Conservation (phyloP, 2,888 invertebrate genomes). For the Lamellibrachia columna region DNA sequence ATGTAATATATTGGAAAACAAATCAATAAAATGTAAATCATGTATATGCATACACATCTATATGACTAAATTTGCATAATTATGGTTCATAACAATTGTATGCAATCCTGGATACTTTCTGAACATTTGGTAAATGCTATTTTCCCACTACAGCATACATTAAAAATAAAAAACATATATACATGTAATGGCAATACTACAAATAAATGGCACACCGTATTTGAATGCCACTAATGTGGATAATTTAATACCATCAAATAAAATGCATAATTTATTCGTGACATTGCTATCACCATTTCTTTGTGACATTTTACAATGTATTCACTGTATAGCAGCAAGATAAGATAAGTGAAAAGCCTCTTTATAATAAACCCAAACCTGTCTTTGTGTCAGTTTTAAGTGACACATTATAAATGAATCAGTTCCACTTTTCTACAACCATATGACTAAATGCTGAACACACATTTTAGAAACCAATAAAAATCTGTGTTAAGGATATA, state of each 20-base stretch:
- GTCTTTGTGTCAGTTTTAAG: neutral
- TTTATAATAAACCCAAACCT: neutral
- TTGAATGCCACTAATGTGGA: neutral
- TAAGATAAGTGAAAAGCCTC: neutral
- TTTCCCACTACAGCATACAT: neutral
- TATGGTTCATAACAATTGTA: slow-evolving; percentile 23
- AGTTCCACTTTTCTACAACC: neutral
- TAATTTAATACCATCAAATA: neutral
- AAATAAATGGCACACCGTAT: neutral
- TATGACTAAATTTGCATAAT: slow-evolving; percentile 22
- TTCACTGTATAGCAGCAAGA: neutral
- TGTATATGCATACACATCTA: slow-evolving; percentile 28
- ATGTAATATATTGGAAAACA: slow-evolving; percentile 19
- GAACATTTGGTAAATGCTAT: neutral
- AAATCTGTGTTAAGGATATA: neutral
- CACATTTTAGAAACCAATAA: neutral
- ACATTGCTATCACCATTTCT: neutral
- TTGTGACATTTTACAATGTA: neutral
- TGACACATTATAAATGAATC: neutral
- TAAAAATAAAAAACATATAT: neutral
- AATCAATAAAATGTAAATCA: slow-evolving; percentile 3
- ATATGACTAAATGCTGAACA: neutral
- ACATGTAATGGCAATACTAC: neutral
- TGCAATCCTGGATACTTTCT: neutral
- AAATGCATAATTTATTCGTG: neutral